These are phyloP conservation scores for Zygogramma bicolorata DNA, from an alignment of 2,888 invertebrate species.

Conservation along the genomic window DNA sequence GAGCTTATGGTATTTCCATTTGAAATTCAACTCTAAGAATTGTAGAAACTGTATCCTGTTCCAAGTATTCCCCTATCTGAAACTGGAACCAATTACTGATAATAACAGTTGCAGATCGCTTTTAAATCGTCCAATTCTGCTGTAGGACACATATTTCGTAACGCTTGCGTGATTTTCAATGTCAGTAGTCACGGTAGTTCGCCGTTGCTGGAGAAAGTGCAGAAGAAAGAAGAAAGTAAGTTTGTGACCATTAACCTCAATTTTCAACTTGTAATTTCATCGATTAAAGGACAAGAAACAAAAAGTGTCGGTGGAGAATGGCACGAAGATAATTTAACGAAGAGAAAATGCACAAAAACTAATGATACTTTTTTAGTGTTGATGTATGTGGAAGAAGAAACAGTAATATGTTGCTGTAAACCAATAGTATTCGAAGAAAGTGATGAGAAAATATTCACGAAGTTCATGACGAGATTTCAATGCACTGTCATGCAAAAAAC, in stretches of 20 bases:
- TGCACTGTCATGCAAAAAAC: too few relatives aligned
- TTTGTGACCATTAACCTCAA: conserved; percentile 23
- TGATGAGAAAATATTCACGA: too few relatives aligned
- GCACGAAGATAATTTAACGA: background rate
- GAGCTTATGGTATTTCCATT: too few relatives aligned
- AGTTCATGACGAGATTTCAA: too few relatives aligned
- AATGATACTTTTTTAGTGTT: background rate
- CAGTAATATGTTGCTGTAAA: background rate
- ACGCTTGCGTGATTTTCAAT: conserved; percentile 38
- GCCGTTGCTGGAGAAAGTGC: conserved; percentile 53
- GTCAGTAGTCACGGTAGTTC: conserved; percentile 28
- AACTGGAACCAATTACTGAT: too few relatives aligned
- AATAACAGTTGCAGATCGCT: too few relatives aligned
- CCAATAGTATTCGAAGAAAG: too few relatives aligned
- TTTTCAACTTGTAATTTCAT: conserved; percentile 29
- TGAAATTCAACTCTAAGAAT: too few relatives aligned
- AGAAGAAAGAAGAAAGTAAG: conserved; percentile 57
- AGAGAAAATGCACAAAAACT: background rate
- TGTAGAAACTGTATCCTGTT: too few relatives aligned
- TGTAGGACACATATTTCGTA: conserved; percentile 28
- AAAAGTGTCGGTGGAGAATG: background rate
- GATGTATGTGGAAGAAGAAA: background rate
- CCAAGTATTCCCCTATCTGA: too few relatives aligned
- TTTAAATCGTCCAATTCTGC: background rate
- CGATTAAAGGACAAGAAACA: background rate